Evolutionary conservation across 2,797 vertebrate species (phyloP).

Genomic region (Macropodus opercularis): DNA sequence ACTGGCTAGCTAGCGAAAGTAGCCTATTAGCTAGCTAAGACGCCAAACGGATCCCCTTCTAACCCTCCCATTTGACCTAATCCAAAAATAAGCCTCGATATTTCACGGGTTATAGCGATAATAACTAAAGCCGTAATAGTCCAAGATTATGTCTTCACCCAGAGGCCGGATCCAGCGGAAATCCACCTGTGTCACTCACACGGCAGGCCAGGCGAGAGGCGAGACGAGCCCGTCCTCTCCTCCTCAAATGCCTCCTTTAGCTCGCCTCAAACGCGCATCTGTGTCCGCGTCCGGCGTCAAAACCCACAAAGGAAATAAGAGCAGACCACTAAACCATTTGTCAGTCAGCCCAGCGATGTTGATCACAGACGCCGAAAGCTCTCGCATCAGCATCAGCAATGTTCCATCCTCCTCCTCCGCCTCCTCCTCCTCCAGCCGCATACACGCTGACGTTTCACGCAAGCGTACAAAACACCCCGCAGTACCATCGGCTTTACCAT

Average conservation of each 20-base stretch:
- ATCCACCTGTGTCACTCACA: constrained; percentile 76
- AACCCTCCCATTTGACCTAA: neutral
- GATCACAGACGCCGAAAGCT: constrained; percentile 64
- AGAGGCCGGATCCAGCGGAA: constrained; percentile 40
- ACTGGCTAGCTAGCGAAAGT: constrained; percentile 72
- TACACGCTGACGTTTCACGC: constrained; percentile 78
- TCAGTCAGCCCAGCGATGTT: constrained; percentile 52
- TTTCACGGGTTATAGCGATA: neutral
- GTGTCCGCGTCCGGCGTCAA: neutral
- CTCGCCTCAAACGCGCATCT: constrained; percentile 9
- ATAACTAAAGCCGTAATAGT: neutral
- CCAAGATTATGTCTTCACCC: constrained; percentile 37
- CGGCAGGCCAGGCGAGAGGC: constrained; percentile 67
- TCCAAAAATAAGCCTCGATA: neutral
- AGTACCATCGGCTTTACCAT: constrained; percentile 50
- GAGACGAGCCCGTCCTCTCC: constrained; percentile 37
- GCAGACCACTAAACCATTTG: constrained; percentile 23
- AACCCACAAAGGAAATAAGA: rapidly evolving
- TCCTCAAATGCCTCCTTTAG: constrained; percentile 4
- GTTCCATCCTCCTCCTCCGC: constrained; percentile 61
- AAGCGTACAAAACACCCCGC: constrained; percentile 75
- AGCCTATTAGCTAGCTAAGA: constrained; percentile 73
- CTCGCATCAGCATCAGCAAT: constrained; percentile 81
- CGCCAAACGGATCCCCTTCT: constrained; percentile 25
- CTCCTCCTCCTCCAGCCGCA: constrained; percentile 76